phyloP scores from a whole-genome alignment of 2,797 vertebrate species.

The Cheracebus regulus region DNA sequence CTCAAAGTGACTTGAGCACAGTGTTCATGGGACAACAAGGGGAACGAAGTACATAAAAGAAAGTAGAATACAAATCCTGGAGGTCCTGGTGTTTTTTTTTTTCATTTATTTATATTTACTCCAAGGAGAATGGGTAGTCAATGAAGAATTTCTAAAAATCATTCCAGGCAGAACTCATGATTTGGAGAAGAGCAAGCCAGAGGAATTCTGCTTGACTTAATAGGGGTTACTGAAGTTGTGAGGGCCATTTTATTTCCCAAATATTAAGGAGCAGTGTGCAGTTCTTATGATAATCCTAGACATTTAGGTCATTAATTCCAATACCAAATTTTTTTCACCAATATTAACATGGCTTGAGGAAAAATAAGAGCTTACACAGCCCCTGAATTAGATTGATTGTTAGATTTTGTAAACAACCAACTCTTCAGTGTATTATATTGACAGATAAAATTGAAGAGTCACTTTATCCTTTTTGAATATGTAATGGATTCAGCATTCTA shows the following conservation, averaged over 20 bases:
- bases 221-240: fast-evolving
- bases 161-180: neutral
- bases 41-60: neutral
- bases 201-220: neutral
- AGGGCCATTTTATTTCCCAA: neutral
- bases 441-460: neutral
- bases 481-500: neutral
- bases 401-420: neutral
- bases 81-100: neutral
- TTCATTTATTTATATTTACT: neutral
- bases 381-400: neutral
- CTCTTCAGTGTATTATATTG: neutral
- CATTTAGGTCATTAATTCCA: neutral
- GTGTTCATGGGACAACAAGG: neutral
- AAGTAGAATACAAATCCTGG: neutral
- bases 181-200: neutral
- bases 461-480: slow-evolving; percentile 15
- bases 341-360: neutral
- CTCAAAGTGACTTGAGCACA: neutral
- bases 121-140: neutral
- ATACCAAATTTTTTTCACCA: neutral
- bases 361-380: neutral
- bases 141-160: neutral
- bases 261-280: neutral
- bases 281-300: neutral